These are phyloP conservation scores for Laticauda colubrina DNA, from an alignment of 2,113 vertebrate species.

Conservation along the genomic window DNA sequence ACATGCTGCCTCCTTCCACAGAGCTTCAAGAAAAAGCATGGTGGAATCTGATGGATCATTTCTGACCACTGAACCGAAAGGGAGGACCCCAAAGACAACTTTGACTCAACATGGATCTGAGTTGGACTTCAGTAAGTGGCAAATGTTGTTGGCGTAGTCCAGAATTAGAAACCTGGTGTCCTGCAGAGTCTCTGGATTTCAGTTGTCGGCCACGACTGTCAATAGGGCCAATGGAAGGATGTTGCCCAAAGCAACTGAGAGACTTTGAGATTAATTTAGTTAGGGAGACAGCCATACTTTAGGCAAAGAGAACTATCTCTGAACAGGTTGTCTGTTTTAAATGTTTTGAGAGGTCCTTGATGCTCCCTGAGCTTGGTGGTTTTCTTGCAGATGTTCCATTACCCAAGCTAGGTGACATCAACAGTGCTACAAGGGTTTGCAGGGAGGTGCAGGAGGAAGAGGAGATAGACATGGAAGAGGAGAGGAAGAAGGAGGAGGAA, in stretches of 20 bases:
- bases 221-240: not conserved
- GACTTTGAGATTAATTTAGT: not conserved
- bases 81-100: conserved; percentile 54
- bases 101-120: conserved; percentile 48
- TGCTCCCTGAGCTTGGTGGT: not conserved
- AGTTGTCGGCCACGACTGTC: not conserved
- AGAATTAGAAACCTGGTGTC: not conserved
- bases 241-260: not conserved
- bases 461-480: too few relatives aligned
- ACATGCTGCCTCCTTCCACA: not conserved
- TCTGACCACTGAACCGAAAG: not conserved
- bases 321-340: not conserved
- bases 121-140: conserved; percentile 66
- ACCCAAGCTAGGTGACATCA: too few relatives aligned
- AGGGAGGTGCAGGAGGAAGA: too few relatives aligned
- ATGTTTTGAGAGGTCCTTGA: not conserved
- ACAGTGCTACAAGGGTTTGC: too few relatives aligned
- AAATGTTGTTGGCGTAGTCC: not conserved
- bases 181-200: not conserved
- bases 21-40: conserved; percentile 31
- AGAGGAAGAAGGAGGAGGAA: too few relatives aligned
- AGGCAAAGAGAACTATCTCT: not conserved
- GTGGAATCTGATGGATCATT: not conserved
- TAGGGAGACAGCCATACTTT: not conserved
- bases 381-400: not conserved